Base-by-base conservation (phyloP, 2,888 invertebrate species). In the Eristalinus sepulchralis region DNA sequence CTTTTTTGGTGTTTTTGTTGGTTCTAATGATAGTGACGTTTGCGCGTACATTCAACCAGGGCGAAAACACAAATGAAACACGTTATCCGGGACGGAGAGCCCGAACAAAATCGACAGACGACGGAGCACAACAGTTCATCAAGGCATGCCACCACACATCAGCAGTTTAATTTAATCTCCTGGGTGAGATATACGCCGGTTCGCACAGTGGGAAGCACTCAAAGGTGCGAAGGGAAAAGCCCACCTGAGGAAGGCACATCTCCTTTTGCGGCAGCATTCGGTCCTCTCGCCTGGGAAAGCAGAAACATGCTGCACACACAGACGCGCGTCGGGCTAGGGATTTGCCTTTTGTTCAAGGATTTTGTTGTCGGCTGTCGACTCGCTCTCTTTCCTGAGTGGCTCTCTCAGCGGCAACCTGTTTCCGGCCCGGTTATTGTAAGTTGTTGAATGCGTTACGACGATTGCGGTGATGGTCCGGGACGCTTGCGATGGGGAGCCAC, bases 221-320 rank as follows among this genome's bases (percentile, higher is more conserved):
- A 79, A 76, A 71, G 76, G 84, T 84, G 80, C 55, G 76, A 84
- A 84, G 71, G 33, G 76, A 84, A 84, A 80, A 76, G 76, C 71
- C 70, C 76, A 80, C 71, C 80, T 76, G 80, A 76, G 75, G 64
- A 53, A 9, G 55, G n/a, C 17, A 39, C 68, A 71, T 67, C 31
- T 75, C 13, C 59, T 55, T 47, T 24, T 81, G n/a, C 36, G 31
- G 17, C 20, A 10, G 17, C n/a, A 31, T 66, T 17, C 47, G 17
- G 47, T 73, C 53, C 63, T 72, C 71, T 72, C 71, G 64, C 64
- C 71, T 64, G 57, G 71, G 63, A 78, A 55, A 70, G 27, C 31
- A 17, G 33, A 27, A 62, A 47, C 55, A 59, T 36, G 24, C 11
- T 62, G 53, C 77, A 63, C 6, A 64, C 55, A 27, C 20, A 57